Conservation (phyloP, 2,797 vertebrate genomes). For the Tarsius wallacei region DNA sequence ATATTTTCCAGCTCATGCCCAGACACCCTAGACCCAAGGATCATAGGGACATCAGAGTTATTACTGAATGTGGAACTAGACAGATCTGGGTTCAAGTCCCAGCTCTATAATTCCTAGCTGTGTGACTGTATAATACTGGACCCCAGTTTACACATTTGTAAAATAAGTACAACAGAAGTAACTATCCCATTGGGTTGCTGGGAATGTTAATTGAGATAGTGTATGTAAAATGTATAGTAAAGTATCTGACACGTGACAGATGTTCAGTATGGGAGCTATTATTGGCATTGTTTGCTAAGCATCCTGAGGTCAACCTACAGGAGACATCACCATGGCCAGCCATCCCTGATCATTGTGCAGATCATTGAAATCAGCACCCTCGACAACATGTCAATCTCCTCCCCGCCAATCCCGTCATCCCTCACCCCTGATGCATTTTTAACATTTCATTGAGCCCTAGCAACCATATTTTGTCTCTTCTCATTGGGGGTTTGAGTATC, state of each 20-base stretch:
- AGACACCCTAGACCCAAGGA: not conserved
- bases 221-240: not conserved
- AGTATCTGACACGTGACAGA: not conserved
- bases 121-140: not conserved
- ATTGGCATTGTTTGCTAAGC: not conserved
- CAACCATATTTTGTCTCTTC: constrained; percentile 36
- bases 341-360: not conserved
- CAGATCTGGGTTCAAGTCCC: not conserved
- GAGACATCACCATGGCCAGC: not conserved
- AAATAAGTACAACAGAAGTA: not conserved
- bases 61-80: not conserved
- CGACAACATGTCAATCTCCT: not conserved
- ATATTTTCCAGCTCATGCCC: not conserved
- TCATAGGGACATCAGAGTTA: not conserved
- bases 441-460: not conserved
- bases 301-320: not conserved
- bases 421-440: not conserved
- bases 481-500: not conserved
- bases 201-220: not conserved
- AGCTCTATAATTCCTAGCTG: not conserved
- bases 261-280: not conserved
- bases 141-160: not conserved
- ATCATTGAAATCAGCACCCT: not conserved
- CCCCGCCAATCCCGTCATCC: not conserved
- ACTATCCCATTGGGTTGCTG: not conserved